Base-by-base conservation (phyloP, 1,140 invertebrate species). In the Anagrus nilaparvatae region DNA sequence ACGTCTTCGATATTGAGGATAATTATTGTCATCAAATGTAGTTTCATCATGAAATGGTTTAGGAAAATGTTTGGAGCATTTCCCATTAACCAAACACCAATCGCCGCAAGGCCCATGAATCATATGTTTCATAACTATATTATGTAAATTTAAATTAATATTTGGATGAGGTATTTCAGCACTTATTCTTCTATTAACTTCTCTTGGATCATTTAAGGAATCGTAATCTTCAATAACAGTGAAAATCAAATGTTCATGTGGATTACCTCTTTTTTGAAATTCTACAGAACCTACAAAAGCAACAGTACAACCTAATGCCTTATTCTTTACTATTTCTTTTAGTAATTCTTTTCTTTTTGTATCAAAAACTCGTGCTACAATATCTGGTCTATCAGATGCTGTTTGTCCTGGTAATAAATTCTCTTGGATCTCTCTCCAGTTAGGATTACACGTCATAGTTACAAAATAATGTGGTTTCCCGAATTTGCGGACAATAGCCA, bases 101-200 rank as follows among this genome's bases (percentile, higher is more conserved):
- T 40, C 36, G 3, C 33, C 41, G 27, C 41, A 47, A 23, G 41
- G 42, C 14, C 53, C 53, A 48, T 49, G 50, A 30, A 49, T 52
- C 42, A 49, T 52, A 19, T 47, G 44, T 47, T 46, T 43, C 40
- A 47, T 40, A 9, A 52, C 42, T 42, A 59, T 52, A 10, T 58
- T 52, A 53, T 54, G 55, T 12, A 69, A 41, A 31, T 34, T 14
- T 21, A 58, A 55, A 56, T 74, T 59, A 32, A 30, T 48, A 40
- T 27, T 24, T 24, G 33, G 46, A 61, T 73, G 60, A 6, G 72
- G 67, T 44, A 77, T 61, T 58, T 76, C 71, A 19, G 68, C 71
- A 41, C 42, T 68, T 31, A 44, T 44, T n/a, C 10, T 30, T 28
- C 16, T 37, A 36, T 44, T 29, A 24, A 44, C 20, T 19, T n/a